Evolutionary conservation across 2,888 invertebrate genomes (phyloP), one percentile per base, ranked within the genome.

Genomic region (Apodemia hepburni): DNA sequence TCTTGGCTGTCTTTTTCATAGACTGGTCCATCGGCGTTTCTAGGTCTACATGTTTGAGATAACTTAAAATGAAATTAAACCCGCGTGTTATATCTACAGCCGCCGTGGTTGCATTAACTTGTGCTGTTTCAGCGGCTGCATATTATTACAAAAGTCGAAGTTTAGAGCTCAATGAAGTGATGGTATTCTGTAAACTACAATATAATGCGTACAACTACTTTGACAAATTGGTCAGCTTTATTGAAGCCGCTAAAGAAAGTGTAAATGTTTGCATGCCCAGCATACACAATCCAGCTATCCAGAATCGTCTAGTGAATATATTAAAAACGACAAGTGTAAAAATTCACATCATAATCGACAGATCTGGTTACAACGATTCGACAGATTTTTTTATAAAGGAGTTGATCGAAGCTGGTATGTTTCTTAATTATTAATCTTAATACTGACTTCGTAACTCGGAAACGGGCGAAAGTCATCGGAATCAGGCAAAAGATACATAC

Each of bases 141-240:
- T 88, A 83, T 72, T 90, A 80, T 72, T 88, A 84, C 72, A 87
- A 77, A 73, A 84, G 79, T 67, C 81, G 88, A 61, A 82, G 71
- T 64, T 70, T 76, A 33, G 85, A 85, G 68, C 72, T 88, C 65
- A 90, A 91, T 71, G 89, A 91, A 80, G 90, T 91, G 64, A 90
- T 91, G 90, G 86, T 90, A 68, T 91, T 91, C 75, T 90, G 90
- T 73, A 90, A 91, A 76, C 75, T 91, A 60, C 90, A 91, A 68
- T 85, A 78, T 65, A 91, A 91, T 73, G 85, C 85, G 17, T 82
- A 79, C 68, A 85, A 87, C 72, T 90, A 83, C 75, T 91, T 91
- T 73, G 89, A 91, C 71, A 88, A 87, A 69, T 70, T 91, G 62
- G 79, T 90, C 61, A 85, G 88, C 70, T 87, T 82, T 69, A 78